Evolutionary conservation across 1,140 invertebrate species (phyloP).

Genomic region (Arion vulgaris): DNA sequence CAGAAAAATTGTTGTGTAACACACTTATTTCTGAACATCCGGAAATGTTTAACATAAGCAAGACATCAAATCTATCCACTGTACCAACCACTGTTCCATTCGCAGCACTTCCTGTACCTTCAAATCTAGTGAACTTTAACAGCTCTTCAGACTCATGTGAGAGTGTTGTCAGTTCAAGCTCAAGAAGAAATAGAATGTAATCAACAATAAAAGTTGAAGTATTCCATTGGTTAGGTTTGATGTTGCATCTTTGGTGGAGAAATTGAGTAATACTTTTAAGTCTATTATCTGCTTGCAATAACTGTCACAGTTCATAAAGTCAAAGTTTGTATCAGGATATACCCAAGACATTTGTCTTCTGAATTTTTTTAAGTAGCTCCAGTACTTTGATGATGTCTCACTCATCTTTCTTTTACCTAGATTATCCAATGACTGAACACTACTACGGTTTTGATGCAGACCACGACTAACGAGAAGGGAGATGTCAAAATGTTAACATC

Average conservation of each 20-base stretch:
- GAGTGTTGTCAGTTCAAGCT: constrained; percentile 50
- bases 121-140: constrained; percentile 51
- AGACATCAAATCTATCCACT: constrained; percentile 56
- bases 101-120: constrained; percentile 52
- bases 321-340: not conserved
- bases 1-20: constrained; percentile 39
- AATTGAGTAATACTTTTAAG: constrained; percentile 51
- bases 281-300: constrained; percentile 14
- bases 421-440: not conserved
- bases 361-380: constrained; percentile 41
- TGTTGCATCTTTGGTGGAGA: constrained; percentile 48
- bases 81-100: constrained; percentile 51
- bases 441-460: not conserved
- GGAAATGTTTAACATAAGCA: constrained; percentile 52
- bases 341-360: constrained; percentile 27
- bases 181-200: constrained; percentile 55
- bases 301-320: not conserved
- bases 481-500: not conserved
- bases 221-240: constrained; percentile 46
- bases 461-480: not conserved
- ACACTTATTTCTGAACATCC: constrained; percentile 42
- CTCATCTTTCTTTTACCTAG: not conserved
- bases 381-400: constrained; percentile 17
- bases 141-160: constrained; percentile 22
- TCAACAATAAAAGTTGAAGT: constrained; percentile 53